Percentiles rank a stretch among this genome's conserved stretches.
Evolutionary conservation across 2,797 vertebrate species (phyloP).

Genomic region (Mallotus villosus): DNA sequence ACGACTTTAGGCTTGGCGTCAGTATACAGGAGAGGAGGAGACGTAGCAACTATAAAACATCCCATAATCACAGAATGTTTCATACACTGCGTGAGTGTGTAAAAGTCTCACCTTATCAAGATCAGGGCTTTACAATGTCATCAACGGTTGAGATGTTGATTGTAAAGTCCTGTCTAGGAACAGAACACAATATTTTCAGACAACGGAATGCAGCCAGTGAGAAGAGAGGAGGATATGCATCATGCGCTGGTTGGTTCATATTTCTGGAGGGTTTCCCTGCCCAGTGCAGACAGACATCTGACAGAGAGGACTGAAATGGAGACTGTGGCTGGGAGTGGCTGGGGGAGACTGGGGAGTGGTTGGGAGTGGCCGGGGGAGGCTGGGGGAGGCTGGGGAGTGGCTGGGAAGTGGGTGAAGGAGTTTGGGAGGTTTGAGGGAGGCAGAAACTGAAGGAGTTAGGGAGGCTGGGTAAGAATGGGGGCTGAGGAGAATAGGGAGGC

Average conservation of each 20-base stretch:
- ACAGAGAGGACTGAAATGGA: background rate
- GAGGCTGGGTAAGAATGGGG: too few species aligned
- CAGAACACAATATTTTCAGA: background rate
- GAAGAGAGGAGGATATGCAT: background rate
- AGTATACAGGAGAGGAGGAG: constrained; percentile 12
- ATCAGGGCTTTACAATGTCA: too few species aligned
- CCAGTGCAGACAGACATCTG: background rate
- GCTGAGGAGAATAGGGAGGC: too few species aligned
- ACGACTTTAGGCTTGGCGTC: constrained; percentile 7
- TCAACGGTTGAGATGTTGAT: too few species aligned
- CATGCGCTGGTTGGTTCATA: background rate
- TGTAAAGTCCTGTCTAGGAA: too few species aligned
- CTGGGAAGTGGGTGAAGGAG: too few species aligned
- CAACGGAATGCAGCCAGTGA: background rate
- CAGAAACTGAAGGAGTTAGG: too few species aligned
- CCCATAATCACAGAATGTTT: background rate
- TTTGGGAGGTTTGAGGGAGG: too few species aligned
- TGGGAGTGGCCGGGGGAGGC: background rate
- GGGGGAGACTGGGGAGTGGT: too few species aligned
- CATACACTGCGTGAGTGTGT: background rate
- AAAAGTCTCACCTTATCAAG: background rate
- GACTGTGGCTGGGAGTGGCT: too few species aligned
- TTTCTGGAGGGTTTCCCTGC: constrained; percentile 1
- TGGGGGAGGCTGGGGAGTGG: too few species aligned
- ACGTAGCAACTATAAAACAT: background rate